These are phyloP conservation scores for Columbina picui DNA, from an alignment of 2,113 vertebrate species.

Conservation along the genomic window DNA sequence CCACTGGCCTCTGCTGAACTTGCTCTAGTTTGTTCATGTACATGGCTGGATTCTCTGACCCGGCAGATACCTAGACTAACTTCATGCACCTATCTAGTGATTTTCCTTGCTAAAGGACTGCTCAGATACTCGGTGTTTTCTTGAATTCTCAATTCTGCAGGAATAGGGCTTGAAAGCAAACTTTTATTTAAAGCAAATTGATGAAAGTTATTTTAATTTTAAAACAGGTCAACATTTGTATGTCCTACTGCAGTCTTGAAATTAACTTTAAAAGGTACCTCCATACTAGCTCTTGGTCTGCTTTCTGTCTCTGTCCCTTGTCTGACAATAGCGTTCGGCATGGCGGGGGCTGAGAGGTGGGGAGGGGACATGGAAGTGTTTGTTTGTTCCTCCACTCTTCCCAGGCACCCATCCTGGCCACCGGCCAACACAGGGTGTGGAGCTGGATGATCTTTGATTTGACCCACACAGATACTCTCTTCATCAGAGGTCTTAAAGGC, in stretches of 20 bases:
- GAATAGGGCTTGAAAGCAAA: background rate
- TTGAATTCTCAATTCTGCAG: background rate
- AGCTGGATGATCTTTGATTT: background rate
- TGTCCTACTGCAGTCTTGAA: background rate
- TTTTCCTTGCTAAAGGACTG: background rate
- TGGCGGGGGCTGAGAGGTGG: background rate
- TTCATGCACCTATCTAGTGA: background rate
- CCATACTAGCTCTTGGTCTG: background rate
- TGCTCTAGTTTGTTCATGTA: background rate
- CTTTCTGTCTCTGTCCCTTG: background rate
- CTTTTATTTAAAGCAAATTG: background rate
- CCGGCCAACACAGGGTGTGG: rapidly evolving
- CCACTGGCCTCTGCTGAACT: background rate
- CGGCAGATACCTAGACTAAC: background rate
- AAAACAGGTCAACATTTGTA: background rate
- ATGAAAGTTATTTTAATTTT: background rate
- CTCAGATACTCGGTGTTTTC: background rate
- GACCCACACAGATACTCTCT: background rate
- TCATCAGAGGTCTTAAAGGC: background rate
- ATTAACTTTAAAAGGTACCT: background rate
- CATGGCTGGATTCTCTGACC: background rate
- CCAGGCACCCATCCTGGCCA: background rate
- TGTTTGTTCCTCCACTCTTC: background rate
- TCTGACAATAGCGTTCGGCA: background rate
- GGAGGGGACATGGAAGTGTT: too few species aligned